phyloP scores from a whole-genome alignment of 2,888 invertebrate genomes.

The Lithophane ornitopus region DNA sequence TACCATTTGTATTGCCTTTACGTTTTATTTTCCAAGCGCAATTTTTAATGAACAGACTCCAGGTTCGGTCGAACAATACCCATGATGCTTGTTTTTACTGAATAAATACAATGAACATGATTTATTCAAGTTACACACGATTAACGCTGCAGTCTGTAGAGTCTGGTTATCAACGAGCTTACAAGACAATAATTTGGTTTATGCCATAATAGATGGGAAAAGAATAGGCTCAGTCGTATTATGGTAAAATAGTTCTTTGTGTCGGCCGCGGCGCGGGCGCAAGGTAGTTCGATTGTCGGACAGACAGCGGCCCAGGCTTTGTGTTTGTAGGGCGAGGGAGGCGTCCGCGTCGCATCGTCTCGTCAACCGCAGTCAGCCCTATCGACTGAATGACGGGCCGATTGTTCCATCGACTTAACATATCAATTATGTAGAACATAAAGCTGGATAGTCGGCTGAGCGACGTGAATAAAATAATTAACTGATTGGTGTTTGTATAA shows the following conservation, averaged over 20 bases:
- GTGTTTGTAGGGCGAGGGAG: slow-evolving; percentile 55
- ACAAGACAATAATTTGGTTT: slow-evolving; percentile 79
- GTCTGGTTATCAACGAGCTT: slow-evolving; percentile 76
- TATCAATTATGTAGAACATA: slow-evolving; percentile 90
- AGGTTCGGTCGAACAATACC: slow-evolving; percentile 38
- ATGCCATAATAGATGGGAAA: slow-evolving; percentile 75
- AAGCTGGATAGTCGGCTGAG: slow-evolving; percentile 87
- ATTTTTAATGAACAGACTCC: slow-evolving; percentile 47
- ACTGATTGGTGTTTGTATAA: slow-evolving; percentile 90
- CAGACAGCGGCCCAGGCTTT: slow-evolving; percentile 68
- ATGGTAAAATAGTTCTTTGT: slow-evolving; percentile 86
- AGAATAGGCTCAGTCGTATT: slow-evolving; percentile 82
- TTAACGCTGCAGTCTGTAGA: slow-evolving; percentile 64
- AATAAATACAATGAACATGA: slow-evolving; percentile 44
- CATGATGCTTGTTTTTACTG: slow-evolving; percentile 29
- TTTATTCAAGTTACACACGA: slow-evolving; percentile 63
- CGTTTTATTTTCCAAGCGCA: slow-evolving; percentile 35
- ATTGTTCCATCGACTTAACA: slow-evolving; percentile 89
- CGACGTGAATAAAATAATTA: slow-evolving; percentile 90
- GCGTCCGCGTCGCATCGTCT: slow-evolving; percentile 59
- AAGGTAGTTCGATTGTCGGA: slow-evolving; percentile 74
- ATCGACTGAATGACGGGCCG: slow-evolving; percentile 80
- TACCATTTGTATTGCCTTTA: slow-evolving; percentile 51
- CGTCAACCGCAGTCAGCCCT: slow-evolving; percentile 66
- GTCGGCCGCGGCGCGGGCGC: slow-evolving; percentile 66